These are phyloP conservation scores for Anoplopoma fimbria DNA, from an alignment of 2,113 vertebrate species.

Conservation along the genomic window DNA sequence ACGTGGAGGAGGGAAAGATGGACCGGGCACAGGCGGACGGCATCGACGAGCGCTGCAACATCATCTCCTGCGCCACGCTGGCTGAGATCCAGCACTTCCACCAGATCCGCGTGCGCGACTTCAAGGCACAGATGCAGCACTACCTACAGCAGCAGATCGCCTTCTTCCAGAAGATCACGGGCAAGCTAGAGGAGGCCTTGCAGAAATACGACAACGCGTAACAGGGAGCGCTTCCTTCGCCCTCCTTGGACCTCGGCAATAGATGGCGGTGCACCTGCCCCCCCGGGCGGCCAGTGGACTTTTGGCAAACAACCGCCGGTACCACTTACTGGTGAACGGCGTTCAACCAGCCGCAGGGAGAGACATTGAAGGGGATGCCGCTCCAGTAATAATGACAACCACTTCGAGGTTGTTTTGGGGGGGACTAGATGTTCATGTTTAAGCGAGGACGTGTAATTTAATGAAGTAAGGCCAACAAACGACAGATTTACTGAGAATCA, in stretches of 20 bases:
- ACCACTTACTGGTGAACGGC: conserved; percentile 29
- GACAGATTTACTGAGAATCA: conserved; percentile 23
- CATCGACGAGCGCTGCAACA: conserved; percentile 96
- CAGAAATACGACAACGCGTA: conserved; percentile 95
- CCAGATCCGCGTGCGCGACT: conserved; percentile 95
- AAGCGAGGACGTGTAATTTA: conserved; percentile 28
- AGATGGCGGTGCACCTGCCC: conserved; percentile 11
- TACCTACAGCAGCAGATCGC: conserved; percentile 96
- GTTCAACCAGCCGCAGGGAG: conserved; percentile 33
- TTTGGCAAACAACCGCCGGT: conserved; percentile 18
- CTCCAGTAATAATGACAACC: conserved; percentile 18
- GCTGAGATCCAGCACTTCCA: conserved; percentile 99
- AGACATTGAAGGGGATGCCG: conserved; percentile 23
- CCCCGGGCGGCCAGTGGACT: conserved; percentile 23
- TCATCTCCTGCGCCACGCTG: conserved; percentile 97
- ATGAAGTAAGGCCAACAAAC: conserved; percentile 17
- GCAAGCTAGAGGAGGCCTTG: conserved; percentile 95
- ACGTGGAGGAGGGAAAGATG: conserved; percentile 98
- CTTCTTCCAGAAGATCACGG: conserved; percentile 97
- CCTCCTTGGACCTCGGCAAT: conserved; percentile 29
- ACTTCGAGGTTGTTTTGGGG: conserved; percentile 40
- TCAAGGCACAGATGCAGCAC: conserved; percentile 97
- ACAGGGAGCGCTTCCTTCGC: not conserved
- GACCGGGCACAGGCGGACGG: conserved; percentile 92
- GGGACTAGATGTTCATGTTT: conserved; percentile 28